Conservation (phyloP, 2,113 vertebrate genomes). For the Podarcis muralis region DNA sequence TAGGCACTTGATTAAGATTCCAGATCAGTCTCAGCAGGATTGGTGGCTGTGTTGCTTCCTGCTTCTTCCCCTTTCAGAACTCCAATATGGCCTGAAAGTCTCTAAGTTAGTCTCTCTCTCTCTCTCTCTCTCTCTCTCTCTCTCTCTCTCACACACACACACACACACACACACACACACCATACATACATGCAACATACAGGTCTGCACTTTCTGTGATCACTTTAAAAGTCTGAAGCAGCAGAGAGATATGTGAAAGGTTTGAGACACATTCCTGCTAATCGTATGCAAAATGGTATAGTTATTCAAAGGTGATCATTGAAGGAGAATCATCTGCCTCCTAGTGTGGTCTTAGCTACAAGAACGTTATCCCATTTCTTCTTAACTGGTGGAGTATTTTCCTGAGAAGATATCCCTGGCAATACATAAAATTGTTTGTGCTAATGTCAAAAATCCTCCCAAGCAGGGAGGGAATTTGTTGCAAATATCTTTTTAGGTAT, state of each 20-base stretch:
- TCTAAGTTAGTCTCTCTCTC: not conserved
- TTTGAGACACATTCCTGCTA: not conserved
- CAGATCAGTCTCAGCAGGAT: not conserved
- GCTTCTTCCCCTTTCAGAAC: not conserved
- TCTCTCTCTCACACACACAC: too few relatives aligned
- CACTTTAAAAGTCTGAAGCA: not conserved
- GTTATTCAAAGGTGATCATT: not conserved
- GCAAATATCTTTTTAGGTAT: not conserved
- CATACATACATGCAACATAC: too few relatives aligned
- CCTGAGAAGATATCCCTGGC: not conserved
- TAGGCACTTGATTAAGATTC: slow-evolving; percentile 21
- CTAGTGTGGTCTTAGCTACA: not conserved
- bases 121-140: too few relatives aligned
- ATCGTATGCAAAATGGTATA: not conserved
- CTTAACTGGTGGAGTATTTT: not conserved
- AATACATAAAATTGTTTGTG: not conserved
- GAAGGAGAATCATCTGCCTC: not conserved
- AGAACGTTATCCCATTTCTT: not conserved
- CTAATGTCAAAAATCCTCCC: not conserved
- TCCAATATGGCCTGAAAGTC: not conserved
- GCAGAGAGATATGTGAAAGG: not conserved
- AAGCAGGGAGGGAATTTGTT: too few relatives aligned
- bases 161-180: too few relatives aligned
- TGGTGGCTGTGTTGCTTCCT: not conserved
- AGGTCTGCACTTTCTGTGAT: not conserved